Base-by-base conservation (phyloP, 2,888 invertebrate species). In the Noctua comes region DNA sequence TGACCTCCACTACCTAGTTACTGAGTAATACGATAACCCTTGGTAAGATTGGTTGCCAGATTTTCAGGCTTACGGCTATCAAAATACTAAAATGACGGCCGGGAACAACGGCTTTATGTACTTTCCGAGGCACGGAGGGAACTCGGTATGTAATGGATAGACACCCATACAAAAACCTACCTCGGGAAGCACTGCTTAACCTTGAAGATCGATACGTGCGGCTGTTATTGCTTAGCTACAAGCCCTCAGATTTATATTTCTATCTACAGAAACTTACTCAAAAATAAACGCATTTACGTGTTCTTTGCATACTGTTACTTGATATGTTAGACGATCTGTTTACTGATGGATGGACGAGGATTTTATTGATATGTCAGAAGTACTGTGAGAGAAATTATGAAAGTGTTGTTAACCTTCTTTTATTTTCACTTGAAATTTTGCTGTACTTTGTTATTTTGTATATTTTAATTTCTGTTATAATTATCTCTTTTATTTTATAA, bases 261-360 rank as follows among this genome's bases (percentile, higher is more conserved):
- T 36, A 21, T 21, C 2, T 21, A 36, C 5, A 21, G 11, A 0
- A 21, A 36, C 21, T 36, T 36, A 4, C 21, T 21, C 2, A 3
- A 16, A 72, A 66, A 16, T 65, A n/a, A 73, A 46, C 27, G 62
- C 18, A 51, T 51, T 51, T 51, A 3, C 27, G 27, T 57, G n/a
- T 69, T 31, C 64, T 27, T 27, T 64, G 82, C 71, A 77, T n/a
- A 62, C 18, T 5, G 71, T 62, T 36, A 48, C n/a, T 31, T n/a
- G n/a, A n/a, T n/a, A n/a, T n/a, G n/a, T n/a, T n/a, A n/a, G n/a
- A n/a, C n/a, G n/a, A n/a, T n/a, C n/a, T n/a, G n/a, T n/a, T n/a
- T n/a, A n/a, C n/a, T n/a, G n/a, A n/a, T n/a, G n/a, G n/a, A n/a
- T n/a, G n/a, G n/a, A n/a, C n/a, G n/a, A n/a, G n/a, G n/a, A n/a